Base-by-base conservation (phyloP, 2,888 invertebrate species). In the Hyles lineata region DNA sequence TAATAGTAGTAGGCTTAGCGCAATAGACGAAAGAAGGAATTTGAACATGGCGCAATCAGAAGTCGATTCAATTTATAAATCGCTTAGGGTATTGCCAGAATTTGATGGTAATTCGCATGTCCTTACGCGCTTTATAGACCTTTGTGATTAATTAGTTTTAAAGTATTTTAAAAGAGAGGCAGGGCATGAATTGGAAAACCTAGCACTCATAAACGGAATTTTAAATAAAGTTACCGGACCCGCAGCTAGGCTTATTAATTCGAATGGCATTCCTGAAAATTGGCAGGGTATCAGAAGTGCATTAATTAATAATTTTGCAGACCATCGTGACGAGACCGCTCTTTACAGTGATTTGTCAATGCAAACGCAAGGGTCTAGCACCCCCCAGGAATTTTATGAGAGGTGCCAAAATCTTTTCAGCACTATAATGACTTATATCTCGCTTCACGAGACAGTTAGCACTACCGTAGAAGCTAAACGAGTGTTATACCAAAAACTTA, bases 341-440 rank as follows among this genome's bases (percentile, higher is more conserved):
- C 69, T 81, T 0, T 81, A 79, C 29, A 79, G 75, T 19, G 79
- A 81, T 67, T 67, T 82, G 8, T 43, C 79, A 2, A 15, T 82
- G 21, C 21, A 71, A 11, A 76, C 73, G 0, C 79, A 82, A 69
- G 81, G 79, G 0, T 58, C 62, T 2, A 23, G 21, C 3, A 77
- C 75, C 3, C 80, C 80, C 0, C 79, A 80, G 21, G 80, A 80
- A 67, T 80, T 79, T 61, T 82, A 80, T 29, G 80, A 79, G 8
- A 72, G 73, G n/a, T 79, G 79, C 17, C 79, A 75, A 35, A 78
- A 67, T 35, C 69, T 81, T 29, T 79, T 79, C 35, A 81, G 80
- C n/a, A 81, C 79, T 1, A 76, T 80, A 1, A 80, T 81, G 77
- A 79, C 79, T 0, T 80, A 79, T 59, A 50, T 79, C 4, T 73